Conservation (phyloP, 1,140 invertebrate genomes). For the Chymomyza costata region DNA sequence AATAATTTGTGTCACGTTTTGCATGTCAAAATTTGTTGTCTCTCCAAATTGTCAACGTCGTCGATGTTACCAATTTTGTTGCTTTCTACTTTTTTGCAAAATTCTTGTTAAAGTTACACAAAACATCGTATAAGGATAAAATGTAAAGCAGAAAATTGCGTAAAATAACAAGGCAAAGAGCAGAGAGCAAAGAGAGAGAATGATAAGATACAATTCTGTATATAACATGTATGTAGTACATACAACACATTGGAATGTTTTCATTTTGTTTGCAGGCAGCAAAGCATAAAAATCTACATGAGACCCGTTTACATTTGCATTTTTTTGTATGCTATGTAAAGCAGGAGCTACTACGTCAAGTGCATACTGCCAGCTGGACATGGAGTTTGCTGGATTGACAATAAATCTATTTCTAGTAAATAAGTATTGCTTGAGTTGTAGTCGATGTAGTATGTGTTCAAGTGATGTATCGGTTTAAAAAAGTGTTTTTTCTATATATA, state of each 20-base stretch:
- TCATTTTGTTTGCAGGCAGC: constrained; percentile 66
- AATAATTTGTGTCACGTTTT: constrained; percentile 67
- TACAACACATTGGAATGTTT: constrained; percentile 59
- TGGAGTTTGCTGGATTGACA: constrained; percentile 26
- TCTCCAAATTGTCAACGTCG: constrained; percentile 50
- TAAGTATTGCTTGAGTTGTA: no score
- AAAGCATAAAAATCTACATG: constrained; percentile 66
- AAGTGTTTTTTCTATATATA: no score
- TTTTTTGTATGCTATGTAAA: constrained; percentile 33
- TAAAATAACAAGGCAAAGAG: constrained; percentile 18
- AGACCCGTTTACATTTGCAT: constrained; percentile 32
- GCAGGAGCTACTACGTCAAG: no score
- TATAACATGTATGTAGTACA: constrained; percentile 26
- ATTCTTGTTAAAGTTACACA: constrained; percentile 22
- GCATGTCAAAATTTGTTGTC: constrained; percentile 45
- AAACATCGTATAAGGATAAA: neutral
- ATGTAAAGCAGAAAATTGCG: constrained; percentile 24
- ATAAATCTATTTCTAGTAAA: constrained; percentile 1
- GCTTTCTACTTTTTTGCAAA: constrained; percentile 41
- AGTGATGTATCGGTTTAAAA: constrained; percentile 9
- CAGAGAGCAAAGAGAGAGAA: constrained; percentile 13
- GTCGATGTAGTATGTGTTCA: no score
- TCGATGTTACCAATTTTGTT: constrained; percentile 30
- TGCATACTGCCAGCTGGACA: constrained; percentile 31
- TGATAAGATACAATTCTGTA: constrained; percentile 54